Evolutionary conservation across 2,888 invertebrate genomes (phyloP).

Genomic region (Limnephilus marmoratus): DNA sequence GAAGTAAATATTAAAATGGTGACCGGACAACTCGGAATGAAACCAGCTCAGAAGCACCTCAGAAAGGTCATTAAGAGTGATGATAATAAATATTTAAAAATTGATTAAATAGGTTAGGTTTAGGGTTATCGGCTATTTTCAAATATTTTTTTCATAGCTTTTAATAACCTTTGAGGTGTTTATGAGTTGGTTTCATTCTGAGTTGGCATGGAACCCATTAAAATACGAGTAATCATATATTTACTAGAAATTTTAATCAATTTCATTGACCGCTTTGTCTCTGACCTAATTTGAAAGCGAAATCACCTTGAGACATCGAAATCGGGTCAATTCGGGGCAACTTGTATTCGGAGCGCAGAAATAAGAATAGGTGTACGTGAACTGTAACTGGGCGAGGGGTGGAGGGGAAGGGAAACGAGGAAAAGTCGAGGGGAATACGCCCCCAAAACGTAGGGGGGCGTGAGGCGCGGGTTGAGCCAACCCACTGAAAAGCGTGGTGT

Average conservation of each 20-base stretch:
- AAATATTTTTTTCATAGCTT: too few relatives aligned
- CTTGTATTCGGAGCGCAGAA: slow-evolving; percentile 52
- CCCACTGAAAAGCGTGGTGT: neutral
- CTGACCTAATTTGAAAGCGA: slow-evolving; percentile 19
- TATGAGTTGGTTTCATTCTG: too few relatives aligned
- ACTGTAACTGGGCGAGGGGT: neutral
- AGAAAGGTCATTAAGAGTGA: too few relatives aligned
- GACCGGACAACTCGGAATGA: too few relatives aligned
- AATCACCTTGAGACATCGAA: slow-evolving; percentile 50
- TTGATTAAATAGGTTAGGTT: too few relatives aligned
- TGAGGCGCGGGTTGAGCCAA: neutral
- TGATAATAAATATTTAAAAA: too few relatives aligned
- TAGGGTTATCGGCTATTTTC: too few relatives aligned
- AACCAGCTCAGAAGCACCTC: too few relatives aligned
- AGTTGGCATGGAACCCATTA: too few relatives aligned
- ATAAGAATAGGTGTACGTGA: slow-evolving; percentile 15
- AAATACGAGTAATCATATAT: neutral
- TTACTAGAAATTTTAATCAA: neutral
- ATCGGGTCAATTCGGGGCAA: slow-evolving; percentile 57
- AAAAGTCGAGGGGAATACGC: neutral
- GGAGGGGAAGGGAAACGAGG: neutral
- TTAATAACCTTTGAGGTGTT: too few relatives aligned
- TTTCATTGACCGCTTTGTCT: neutral
- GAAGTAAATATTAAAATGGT: neutral
- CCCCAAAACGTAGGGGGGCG: neutral